Base-by-base conservation (phyloP, 2,888 invertebrate genomes). In the Lasiommata megera region DNA sequence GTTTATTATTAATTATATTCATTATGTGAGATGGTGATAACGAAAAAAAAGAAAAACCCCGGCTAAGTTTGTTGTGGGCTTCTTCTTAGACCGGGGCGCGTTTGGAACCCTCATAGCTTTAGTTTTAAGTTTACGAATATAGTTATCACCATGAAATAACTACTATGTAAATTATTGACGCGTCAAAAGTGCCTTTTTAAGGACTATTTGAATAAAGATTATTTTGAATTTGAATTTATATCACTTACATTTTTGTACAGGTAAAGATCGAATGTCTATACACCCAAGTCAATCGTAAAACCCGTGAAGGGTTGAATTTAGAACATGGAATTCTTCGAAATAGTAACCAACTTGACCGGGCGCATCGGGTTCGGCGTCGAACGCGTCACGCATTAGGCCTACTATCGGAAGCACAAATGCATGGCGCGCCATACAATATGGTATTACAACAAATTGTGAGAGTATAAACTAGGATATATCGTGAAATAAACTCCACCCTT, bases 361-460 rank as follows among this genome's bases (percentile, higher is more conserved):
- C 52, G 56, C 52, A 23, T 17, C 37, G 36, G 54, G 57, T 64
- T 63, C 66, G 68, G 62, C 71, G 71, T 66, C 63, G 64, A 64
- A 62, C 71, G 69, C 58, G 66, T 72, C 80, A 80, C 80, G 80
- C 80, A n/a, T 79, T 78, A 75, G 63, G 63, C 23, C 43, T n/a
- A 23, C 8, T 57, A 61, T 57, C 60, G 58, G 59, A 58, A 56
- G 60, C 50, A 59, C 54, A 54, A 52, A 18, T 52, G 51, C 51
- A 55, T 61, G 52, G 34, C 36, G 57, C 50, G 17, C 14, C 17
- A 14, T 18, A 17, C 17, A 31, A 34, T 8, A 9, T 11, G 3
- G n/a, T 31, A 12, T 12, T 41, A 12, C 17, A 31, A 28, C 11
- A 16, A n/a, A 31, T 38, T 51, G 46, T 12, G 8, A 46, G 28